phyloP scores from a whole-genome alignment of 2,113 vertebrate species.

The Sus scrofa region T2T-Sscrofa CM000830.6:117198501-117199000 shows the following conservation, averaged over 20 bases:
- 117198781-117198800: slow-evolving; percentile 67
- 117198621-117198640: slow-evolving; percentile 43
- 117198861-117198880: slow-evolving; percentile 59
- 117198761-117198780: slow-evolving; percentile 66
- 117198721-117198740: slow-evolving; percentile 40
- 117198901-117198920: slow-evolving; percentile 40
- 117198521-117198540: background rate
- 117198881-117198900: slow-evolving; percentile 61
- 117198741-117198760: slow-evolving; percentile 67
- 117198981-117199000: slow-evolving; percentile 58
- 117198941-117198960: slow-evolving; percentile 48
- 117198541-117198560: background rate
- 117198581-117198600: background rate
- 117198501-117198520: slow-evolving; percentile 5
- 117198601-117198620: slow-evolving; percentile 24
- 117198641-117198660: slow-evolving; percentile 46
- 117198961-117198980: slow-evolving; percentile 20
- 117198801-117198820: slow-evolving; percentile 63
- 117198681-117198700: slow-evolving; percentile 64
- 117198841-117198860: slow-evolving; percentile 65
- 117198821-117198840: slow-evolving; percentile 69
- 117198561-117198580: background rate
- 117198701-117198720: slow-evolving; percentile 50
- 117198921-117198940: slow-evolving; percentile 61
- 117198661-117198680: slow-evolving; percentile 62